Percentiles rank a stretch among this genome's conserved stretches.
Conservation (phyloP, 2,888 invertebrate species). For the Prosopocoilus inquinatus region DNA sequence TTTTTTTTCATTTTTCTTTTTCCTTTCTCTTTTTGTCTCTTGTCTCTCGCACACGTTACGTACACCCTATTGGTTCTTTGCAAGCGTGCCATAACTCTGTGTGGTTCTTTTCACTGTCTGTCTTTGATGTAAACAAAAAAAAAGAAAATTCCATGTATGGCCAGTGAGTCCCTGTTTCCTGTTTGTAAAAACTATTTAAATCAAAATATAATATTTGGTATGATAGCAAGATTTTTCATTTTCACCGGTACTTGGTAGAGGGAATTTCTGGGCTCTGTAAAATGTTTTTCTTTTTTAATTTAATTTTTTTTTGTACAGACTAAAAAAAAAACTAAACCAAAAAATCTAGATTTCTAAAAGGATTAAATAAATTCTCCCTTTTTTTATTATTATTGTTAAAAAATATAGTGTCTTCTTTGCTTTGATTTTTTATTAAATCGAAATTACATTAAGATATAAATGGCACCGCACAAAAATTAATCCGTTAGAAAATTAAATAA, state of each 20-base stretch:
- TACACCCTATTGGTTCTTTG: slow-evolving; percentile 8
- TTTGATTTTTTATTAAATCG: too few species aligned
- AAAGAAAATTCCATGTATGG: not conserved
- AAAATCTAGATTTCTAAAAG: too few species aligned
- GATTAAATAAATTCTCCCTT: too few species aligned
- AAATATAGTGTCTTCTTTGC: too few species aligned
- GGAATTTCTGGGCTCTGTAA: too few species aligned
- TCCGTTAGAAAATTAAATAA: too few species aligned
- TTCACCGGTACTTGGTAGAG: not conserved
- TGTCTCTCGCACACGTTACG: slow-evolving; percentile 9
- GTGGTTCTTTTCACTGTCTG: slow-evolving; percentile 6
- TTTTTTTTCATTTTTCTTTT: slow-evolving; percentile 8
- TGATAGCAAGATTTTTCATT: slow-evolving; percentile 16
- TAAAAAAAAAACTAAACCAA: too few species aligned
- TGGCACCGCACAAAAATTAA: too few species aligned
- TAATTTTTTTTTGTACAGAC: too few species aligned
- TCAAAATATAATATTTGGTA: slow-evolving; percentile 15
- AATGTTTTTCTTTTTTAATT: too few species aligned
- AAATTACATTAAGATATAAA: too few species aligned
- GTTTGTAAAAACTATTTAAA: slow-evolving; percentile 12
- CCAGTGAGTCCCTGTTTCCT: slow-evolving; percentile 11
- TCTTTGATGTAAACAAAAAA: not conserved
- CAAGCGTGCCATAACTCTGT: slow-evolving; percentile 17
- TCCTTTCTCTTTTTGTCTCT: slow-evolving; percentile 10
- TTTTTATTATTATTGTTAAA: too few species aligned